phyloP scores from a whole-genome alignment of 2,113 vertebrate species.

The Chionodraco myersi region DNA sequence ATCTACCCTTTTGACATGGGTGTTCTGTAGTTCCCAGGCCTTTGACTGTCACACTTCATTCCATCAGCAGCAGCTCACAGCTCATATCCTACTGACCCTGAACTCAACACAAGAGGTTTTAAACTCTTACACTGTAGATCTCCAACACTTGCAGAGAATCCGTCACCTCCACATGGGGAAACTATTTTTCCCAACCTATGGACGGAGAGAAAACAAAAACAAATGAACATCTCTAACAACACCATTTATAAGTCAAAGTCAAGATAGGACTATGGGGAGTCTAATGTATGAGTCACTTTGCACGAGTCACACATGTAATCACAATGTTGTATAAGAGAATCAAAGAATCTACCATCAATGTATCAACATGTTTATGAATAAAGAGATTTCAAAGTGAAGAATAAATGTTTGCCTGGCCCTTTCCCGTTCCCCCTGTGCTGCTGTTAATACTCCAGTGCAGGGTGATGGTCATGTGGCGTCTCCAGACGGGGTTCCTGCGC shows the following conservation, averaged over 20 bases:
- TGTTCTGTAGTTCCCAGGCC: neutral
- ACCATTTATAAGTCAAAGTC: neutral
- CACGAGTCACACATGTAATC: neutral
- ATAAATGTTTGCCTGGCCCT: constrained; percentile 68
- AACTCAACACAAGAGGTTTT: constrained; percentile 1
- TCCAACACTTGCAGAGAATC: neutral
- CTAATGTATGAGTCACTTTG: neutral
- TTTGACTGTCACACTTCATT: neutral
- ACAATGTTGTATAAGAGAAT: neutral
- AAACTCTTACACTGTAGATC: constrained; percentile 13
- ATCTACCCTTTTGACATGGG: neutral
- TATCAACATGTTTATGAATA: neutral
- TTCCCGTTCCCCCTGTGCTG: constrained; percentile 43
- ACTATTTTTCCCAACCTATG: constrained; percentile 81
- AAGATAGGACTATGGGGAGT: neutral
- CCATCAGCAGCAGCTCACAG: constrained; percentile 23
- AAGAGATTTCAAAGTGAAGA: neutral
- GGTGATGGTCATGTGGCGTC: constrained; percentile 85
- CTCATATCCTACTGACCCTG: neutral
- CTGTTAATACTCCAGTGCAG: constrained; percentile 82
- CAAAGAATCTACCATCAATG: neutral
- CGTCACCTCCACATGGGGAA: constrained; percentile 89
- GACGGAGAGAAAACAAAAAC: constrained; percentile 17
- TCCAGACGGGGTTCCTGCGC: constrained; percentile 85
- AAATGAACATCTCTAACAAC: neutral